Conservation (phyloP, 2,888 invertebrate genomes). For the Amiota mariae region DNA sequence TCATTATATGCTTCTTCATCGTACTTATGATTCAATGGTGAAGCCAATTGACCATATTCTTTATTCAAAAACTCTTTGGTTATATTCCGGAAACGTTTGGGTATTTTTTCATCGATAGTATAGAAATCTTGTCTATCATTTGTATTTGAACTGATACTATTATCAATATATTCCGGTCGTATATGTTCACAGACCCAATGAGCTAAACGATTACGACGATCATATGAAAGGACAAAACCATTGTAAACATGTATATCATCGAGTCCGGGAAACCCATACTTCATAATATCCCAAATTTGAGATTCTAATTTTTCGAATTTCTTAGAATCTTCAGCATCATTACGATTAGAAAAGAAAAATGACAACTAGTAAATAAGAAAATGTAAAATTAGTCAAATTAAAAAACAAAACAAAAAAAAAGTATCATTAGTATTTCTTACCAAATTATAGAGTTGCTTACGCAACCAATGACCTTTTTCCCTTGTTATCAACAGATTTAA, state of each 20-base stretch:
- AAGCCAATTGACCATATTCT: constrained; percentile 90
- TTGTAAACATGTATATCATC: constrained; percentile 89
- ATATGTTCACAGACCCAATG: constrained; percentile 96
- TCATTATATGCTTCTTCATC: constrained; percentile 82
- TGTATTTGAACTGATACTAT: too few relatives aligned
- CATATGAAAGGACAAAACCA: constrained; percentile 93
- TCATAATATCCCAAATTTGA: constrained; percentile 85
- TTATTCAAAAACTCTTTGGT: constrained; percentile 77
- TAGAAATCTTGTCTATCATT: too few relatives aligned
- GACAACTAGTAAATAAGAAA: background rate
- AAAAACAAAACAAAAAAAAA: background rate
- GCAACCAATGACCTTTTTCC: constrained; percentile 26
- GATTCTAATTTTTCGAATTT: background rate
- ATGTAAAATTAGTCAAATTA: constrained; percentile 16
- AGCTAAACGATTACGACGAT: constrained; percentile 86
- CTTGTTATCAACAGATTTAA: background rate
- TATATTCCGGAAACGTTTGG: constrained; percentile 80
- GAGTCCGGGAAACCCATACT: constrained; percentile 91
- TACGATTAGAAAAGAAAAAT: background rate
- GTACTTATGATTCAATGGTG: constrained; percentile 92
- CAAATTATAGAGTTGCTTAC: constrained; percentile 21
- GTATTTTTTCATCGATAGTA: too few relatives aligned
- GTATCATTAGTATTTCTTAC: constrained; percentile 37
- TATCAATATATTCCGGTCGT: background rate
- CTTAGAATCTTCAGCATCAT: background rate